phyloP scores from a whole-genome alignment of 2,113 vertebrate species.

The Archilochus colubris region DNA sequence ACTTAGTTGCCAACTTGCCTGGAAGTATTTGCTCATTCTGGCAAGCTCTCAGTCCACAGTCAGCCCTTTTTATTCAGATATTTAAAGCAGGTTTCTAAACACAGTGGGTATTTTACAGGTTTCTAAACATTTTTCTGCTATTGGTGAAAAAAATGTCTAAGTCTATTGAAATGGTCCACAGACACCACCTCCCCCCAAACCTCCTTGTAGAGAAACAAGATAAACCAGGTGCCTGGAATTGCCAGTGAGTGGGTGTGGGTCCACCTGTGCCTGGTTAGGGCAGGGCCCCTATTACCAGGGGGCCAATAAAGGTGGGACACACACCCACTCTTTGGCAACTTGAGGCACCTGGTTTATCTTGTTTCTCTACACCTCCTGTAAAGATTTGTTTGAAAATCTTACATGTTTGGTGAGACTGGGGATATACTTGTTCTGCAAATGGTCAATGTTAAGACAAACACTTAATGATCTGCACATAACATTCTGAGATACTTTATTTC shows the following conservation, averaged over 20 bases:
- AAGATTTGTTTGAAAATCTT: not conserved
- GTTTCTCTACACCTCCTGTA: not conserved
- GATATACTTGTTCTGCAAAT: not conserved
- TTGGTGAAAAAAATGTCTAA: not conserved
- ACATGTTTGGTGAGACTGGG: not conserved
- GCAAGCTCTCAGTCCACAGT: not conserved
- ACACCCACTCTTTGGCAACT: no score
- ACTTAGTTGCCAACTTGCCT: constrained; percentile 69
- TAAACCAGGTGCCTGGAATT: no score
- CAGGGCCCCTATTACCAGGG: no score
- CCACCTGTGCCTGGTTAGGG: no score
- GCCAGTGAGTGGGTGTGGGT: no score
- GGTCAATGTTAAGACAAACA: not conserved
- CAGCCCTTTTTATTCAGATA: not conserved
- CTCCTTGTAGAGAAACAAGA: no score
- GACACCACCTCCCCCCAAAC: rapidly evolving
- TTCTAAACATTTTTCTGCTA: not conserved
- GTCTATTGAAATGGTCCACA: not conserved
- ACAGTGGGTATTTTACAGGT: not conserved
- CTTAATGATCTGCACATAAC: not conserved
- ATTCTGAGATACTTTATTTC: not conserved
- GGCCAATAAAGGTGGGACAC: no score
- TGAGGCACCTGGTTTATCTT: no score
- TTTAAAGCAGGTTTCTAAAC: not conserved
- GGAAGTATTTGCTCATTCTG: not conserved